phyloP scores from a whole-genome alignment of 2,888 invertebrate species.

The Conops quadrifasciatus region DNA sequence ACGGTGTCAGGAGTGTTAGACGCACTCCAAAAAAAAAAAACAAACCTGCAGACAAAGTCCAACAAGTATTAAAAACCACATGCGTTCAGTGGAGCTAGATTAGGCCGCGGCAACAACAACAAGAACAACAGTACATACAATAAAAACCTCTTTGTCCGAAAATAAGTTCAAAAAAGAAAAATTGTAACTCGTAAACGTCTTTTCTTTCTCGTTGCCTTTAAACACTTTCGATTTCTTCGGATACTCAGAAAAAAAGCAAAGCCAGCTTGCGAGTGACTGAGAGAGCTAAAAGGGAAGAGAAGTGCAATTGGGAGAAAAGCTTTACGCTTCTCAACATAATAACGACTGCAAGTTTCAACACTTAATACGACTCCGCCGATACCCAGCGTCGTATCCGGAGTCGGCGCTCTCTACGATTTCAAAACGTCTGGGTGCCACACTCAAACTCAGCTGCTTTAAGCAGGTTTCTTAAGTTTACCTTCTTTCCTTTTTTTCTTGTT shows the following conservation, averaged over 20 bases:
- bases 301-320: neutral
- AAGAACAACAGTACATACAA: neutral
- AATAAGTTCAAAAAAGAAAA: neutral
- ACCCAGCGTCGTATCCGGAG: no score
- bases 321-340: conserved; percentile 23
- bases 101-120: neutral
- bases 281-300: conserved; percentile 12
- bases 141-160: neutral
- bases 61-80: neutral
- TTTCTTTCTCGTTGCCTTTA: neutral
- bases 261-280: neutral
- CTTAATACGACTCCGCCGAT: neutral
- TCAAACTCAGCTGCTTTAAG: neutral
- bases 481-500: neutral
- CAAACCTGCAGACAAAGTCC: neutral
- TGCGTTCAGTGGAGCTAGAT: neutral
- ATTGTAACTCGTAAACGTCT: no score
- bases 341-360: no score
- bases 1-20: conserved; percentile 26
- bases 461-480: neutral
- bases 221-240: conserved; percentile 29
- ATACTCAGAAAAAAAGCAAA: neutral
- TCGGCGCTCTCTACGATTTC: no score
- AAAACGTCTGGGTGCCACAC: no score
- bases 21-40: neutral